These are phyloP conservation scores for Anastrepha ludens DNA, from an alignment of 1,140 invertebrate genomes.

Conservation along the genomic window DNA sequence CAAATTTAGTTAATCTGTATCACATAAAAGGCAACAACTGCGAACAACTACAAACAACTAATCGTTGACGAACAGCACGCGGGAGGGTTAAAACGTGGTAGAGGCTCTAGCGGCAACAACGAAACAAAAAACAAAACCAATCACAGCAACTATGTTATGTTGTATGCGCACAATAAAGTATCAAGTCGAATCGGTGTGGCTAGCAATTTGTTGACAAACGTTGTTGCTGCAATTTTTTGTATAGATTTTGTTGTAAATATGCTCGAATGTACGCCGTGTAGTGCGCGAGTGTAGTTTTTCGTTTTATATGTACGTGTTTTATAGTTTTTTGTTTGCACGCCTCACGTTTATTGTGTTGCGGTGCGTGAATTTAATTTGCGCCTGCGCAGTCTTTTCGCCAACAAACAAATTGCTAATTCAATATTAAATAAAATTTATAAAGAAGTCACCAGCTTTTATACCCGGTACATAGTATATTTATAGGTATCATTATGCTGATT, in stretches of 20 bases:
- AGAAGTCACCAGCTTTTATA: neutral
- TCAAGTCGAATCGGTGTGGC: neutral
- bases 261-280: too few species aligned
- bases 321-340: neutral
- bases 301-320: neutral
- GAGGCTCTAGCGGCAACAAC: neutral
- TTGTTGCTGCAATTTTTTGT: slow-evolving; percentile 2
- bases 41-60: too few species aligned
- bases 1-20: slow-evolving; percentile 19
- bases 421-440: slow-evolving; percentile 19
- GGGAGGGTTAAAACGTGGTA: neutral
- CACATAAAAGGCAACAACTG: neutral
- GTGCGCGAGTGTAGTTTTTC: neutral
- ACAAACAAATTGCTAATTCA: slow-evolving; percentile 22
- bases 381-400: neutral
- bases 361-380: slow-evolving; percentile 51
- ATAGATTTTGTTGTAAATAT: neutral
- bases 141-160: neutral
- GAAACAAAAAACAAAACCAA: neutral
- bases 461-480: neutral
- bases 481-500: too few species aligned
- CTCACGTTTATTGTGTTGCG: slow-evolving; percentile 43
- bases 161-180: neutral
- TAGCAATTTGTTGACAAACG: slow-evolving; percentile 35
- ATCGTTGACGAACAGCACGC: neutral